Percentiles rank a stretch among this genome's conserved stretches.
These are phyloP conservation scores for fruit fly (Drosophila melanogaster) DNA, from an alignment of 1,140 invertebrate species.

Conservation along the genomic window Release_6_plus_ISO1_MT NT_033777.3:25635001-25635500, in stretches of 20 bases:
- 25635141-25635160: conserved; percentile 14
- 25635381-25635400: conserved; percentile 38
- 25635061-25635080: background rate
- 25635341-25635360: background rate
- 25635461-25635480: conserved; percentile 49
- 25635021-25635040: background rate
- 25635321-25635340: conserved; percentile 9
- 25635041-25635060: background rate
- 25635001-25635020: background rate
- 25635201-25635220: conserved; percentile 14
- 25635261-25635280: conserved; percentile 78
- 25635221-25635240: conserved; percentile 3
- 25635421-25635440: conserved; percentile 19
- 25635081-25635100: too few species aligned
- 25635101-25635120: too few species aligned
- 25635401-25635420: conserved; percentile 71
- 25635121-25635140: background rate
- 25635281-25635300: conserved; percentile 69
- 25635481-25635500: conserved; percentile 76
- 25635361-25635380: background rate
- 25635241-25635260: conserved; percentile 70
- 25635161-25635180: conserved; percentile 11
- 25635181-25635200: conserved; percentile 33
- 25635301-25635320: conserved; percentile 55
- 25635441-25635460: conserved; percentile 3